Evolutionary conservation across 2,113 vertebrate genomes (phyloP).

Genomic region (Bombycilla garrulus): DNA sequence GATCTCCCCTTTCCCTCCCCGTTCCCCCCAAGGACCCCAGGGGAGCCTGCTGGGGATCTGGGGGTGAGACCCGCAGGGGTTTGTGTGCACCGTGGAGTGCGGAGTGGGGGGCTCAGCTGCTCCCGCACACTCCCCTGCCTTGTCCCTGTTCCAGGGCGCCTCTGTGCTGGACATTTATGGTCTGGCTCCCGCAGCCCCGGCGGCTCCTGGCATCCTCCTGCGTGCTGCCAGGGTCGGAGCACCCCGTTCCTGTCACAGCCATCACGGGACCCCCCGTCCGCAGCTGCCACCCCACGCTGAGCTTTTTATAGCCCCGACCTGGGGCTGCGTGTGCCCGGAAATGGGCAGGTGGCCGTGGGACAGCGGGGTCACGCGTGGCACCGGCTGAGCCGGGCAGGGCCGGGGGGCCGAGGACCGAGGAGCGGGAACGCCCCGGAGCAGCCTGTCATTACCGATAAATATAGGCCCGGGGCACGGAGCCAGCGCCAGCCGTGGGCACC

Average conservation of each 20-base stretch:
- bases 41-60: not conserved
- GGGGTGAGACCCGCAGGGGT: not conserved
- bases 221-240: not conserved
- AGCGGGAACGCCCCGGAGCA: not conserved
- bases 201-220: not conserved
- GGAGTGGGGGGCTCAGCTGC: not conserved
- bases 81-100: not conserved
- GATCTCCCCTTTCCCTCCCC: not conserved
- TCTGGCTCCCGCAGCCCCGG: not conserved
- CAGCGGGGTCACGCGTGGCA: not conserved
- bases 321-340: not conserved
- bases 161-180: conserved; percentile 44
- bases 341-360: not conserved
- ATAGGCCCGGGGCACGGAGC: not conserved
- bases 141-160: not conserved
- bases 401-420: not conserved
- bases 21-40: accelerated
- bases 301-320: conserved; percentile 73
- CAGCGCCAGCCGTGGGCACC: not conserved
- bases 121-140: not conserved
- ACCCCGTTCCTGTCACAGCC: not conserved
- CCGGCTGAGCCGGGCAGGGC: not conserved
- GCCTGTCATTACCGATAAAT: not conserved
- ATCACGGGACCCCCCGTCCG: not conserved
- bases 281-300: conserved; percentile 24